Evolutionary conservation across 2,797 vertebrate genomes (phyloP), one percentile per base, ranked within the genome.

Genomic region (Apogon hyalosoma): DNA sequence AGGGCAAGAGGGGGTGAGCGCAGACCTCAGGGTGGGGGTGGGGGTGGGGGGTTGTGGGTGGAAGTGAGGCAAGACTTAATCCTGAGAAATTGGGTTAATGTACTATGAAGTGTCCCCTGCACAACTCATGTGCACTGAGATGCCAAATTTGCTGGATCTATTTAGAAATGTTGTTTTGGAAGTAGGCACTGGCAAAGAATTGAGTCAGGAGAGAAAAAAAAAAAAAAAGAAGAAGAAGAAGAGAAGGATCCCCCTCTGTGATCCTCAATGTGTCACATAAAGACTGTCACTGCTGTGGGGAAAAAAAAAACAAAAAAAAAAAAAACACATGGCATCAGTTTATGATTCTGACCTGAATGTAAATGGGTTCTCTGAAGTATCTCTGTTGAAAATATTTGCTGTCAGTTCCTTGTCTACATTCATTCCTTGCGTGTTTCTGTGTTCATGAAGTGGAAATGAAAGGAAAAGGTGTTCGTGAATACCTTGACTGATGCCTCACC

Each of bases 21-120:
- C 51, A 67, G 77, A 85, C 69, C 69, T 75, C 21, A 18, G 74
- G 66, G 56, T 77, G 61, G 43, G 36, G 28, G 65, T 24, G 21
- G 53, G 19, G 9, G 53, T 53, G 48, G 67, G 11, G 6, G 6
- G 41, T 14, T 12, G 7, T 57, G 61, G 41, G 15, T 62, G 62
- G 63, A 61, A 61, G 63, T 36, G 43, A 70, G 43, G 68, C 48
- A 53, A 69, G 63, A 76, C 69, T 75, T 63, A 70, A 79, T 86
- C 64, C 54, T 42, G 40, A 38, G 57, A 75, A 84, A 83, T 67
- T 85, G 73, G 83, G 78, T 86, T 88, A 86, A 85, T 80, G 65
- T 80, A 67, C 73, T 83, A 57, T 77, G 84, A 83, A 81, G 75
- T 73, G 41, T 75, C 58, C 40, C 36, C 53, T 55, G 74, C 61